Evolutionary conservation across 2,113 vertebrate genomes (phyloP).

Genomic region (Pogona vitticeps): DNA sequence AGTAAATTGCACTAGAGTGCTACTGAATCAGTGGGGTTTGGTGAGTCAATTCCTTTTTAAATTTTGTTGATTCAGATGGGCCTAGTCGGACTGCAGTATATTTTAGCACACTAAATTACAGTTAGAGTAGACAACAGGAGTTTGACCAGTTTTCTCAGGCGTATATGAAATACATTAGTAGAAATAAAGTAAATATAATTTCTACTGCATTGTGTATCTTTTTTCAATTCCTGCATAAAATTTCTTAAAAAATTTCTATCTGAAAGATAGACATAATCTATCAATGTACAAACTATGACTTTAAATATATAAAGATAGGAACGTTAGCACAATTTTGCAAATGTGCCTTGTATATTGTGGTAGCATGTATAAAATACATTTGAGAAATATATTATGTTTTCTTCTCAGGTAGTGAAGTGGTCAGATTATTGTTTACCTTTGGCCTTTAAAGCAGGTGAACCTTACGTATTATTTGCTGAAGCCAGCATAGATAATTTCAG

Average conservation of each 20-base stretch:
- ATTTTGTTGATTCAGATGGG: too few species aligned
- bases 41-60: too few species aligned
- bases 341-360: background rate
- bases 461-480: conserved; percentile 85
- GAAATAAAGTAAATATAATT: conserved; percentile 22
- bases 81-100: too few species aligned
- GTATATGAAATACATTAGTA: background rate
- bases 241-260: conserved; percentile 31
- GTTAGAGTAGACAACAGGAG: too few species aligned
- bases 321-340: background rate
- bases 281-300: background rate
- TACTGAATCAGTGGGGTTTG: too few species aligned
- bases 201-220: background rate
- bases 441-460: conserved; percentile 84
- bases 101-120: too few species aligned
- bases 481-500: conserved; percentile 91
- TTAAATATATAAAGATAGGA: background rate
- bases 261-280: conserved; percentile 32
- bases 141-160: too few species aligned
- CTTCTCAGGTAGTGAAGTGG: conserved; percentile 85
- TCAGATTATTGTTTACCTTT: conserved; percentile 89
- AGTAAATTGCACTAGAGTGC: too few species aligned
- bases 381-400: background rate
- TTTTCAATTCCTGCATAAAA: background rate
- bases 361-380: background rate